A percentile compares a stretch with the other conserved stretches of the same genome.
These are phyloP conservation scores for Protomyctophum bolini DNA, from an alignment of 2,113 vertebrate species.

Conservation along the genomic window DNA sequence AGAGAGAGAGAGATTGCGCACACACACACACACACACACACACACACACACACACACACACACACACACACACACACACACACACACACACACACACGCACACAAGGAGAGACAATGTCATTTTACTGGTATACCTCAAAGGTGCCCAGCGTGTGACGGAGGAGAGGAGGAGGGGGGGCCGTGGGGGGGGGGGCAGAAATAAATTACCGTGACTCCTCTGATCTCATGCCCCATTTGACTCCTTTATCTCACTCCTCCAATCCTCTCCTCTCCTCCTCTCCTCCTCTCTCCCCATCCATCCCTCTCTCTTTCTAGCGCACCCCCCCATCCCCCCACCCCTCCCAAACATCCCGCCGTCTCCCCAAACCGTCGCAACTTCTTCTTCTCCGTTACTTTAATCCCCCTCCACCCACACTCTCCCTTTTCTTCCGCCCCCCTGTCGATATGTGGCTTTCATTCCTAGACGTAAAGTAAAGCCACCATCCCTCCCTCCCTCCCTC, in stretches of 20 bases:
- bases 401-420: constrained; percentile 67
- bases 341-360: too few relatives aligned
- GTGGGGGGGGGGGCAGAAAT: constrained; percentile 87
- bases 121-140: constrained; percentile 86
- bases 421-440: constrained; percentile 76
- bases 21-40: too few relatives aligned
- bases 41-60: constrained; percentile 27
- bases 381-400: constrained; percentile 75
- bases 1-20: too few relatives aligned
- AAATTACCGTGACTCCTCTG: constrained; percentile 88
- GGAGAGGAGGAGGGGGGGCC: constrained; percentile 70
- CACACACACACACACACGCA: constrained; percentile 30
- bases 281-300: constrained; percentile 21
- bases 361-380: constrained; percentile 62
- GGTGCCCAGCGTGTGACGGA: constrained; percentile 83
- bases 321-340: constrained; percentile 66
- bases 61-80: constrained; percentile 31
- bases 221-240: constrained; percentile 83
- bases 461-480: constrained; percentile 79
- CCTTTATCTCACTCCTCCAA: constrained; percentile 69
- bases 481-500: constrained; percentile 68
- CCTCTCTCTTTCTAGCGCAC: neutral
- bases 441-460: constrained; percentile 87
- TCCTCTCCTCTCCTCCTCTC: constrained; percentile 47
- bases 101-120: constrained; percentile 73